Evolutionary conservation across 2,113 vertebrate species (phyloP).

Genomic region (Hippocampus barbouri): DNA sequence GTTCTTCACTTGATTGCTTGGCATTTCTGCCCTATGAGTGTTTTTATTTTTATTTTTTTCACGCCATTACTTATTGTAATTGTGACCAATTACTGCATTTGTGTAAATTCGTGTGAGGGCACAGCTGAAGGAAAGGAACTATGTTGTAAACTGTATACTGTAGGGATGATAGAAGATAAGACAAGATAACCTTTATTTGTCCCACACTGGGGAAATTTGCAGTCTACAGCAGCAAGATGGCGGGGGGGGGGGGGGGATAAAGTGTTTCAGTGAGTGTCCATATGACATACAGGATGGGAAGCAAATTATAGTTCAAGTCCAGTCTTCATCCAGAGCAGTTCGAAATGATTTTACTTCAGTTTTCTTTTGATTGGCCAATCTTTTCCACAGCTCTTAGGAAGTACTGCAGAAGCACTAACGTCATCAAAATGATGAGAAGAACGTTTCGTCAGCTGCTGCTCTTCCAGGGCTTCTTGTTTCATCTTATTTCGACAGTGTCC

Average conservation of each 20-base stretch:
- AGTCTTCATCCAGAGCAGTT: neutral
- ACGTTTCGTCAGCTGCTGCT: constrained; percentile 22
- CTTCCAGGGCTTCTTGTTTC: constrained; percentile 25
- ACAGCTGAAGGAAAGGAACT: neutral
- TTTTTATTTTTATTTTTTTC: neutral
- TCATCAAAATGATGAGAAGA: constrained; percentile 8
- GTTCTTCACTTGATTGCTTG: neutral
- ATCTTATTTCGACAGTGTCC: constrained; percentile 20
- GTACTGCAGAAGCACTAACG: constrained; percentile 1
- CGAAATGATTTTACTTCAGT: neutral
- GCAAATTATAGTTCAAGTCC: neutral
- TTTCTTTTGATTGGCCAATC: neutral
- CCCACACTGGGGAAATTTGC: too few species aligned
- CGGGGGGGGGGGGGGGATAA: too few species aligned
- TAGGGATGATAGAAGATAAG: too few species aligned
- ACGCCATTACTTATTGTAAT: neutral
- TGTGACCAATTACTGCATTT: neutral
- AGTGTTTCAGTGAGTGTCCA: too few species aligned
- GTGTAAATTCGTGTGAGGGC: neutral
- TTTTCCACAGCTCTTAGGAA: neutral
- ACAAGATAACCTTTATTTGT: too few species aligned
- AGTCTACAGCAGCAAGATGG: too few species aligned
- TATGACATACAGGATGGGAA: neutral
- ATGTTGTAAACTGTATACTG: neutral
- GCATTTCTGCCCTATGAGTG: neutral